Percentiles rank a stretch among this genome's conserved stretches.
These are phyloP conservation scores for Lysiphlebus fabarum DNA, from an alignment of 1,140 invertebrate species.

Conservation along the genomic window DNA sequence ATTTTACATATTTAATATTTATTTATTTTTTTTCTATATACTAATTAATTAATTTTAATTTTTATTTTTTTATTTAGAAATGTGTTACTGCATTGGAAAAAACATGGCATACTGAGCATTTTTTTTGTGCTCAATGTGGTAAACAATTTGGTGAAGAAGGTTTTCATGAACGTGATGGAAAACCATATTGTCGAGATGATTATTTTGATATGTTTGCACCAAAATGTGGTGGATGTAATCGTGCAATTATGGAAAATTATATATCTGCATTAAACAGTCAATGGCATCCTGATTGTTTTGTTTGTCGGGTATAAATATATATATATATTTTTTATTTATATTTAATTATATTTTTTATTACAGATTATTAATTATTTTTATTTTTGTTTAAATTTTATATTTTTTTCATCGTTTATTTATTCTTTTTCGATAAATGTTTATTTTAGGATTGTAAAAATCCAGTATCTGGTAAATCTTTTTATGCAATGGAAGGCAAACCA, in stretches of 20 bases:
- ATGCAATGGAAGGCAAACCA: conserved; percentile 89
- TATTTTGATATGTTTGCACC: conserved; percentile 99
- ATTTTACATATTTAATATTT: not conserved
- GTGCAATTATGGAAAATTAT: conserved; percentile 98
- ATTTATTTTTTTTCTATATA: not conserved
- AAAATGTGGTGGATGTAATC: conserved; percentile 95
- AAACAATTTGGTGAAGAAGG: conserved; percentile 96
- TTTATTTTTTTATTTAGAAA: conserved; percentile 72
- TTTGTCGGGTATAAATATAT: conserved; percentile 86
- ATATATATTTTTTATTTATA: conserved; percentile 6
- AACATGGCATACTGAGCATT: conserved; percentile 99
- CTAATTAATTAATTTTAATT: conserved; percentile 20
- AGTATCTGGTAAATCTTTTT: conserved; percentile 91
- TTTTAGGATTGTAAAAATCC: conserved; percentile 88
- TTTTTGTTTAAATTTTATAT: not conserved
- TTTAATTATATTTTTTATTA: conserved; percentile 12
- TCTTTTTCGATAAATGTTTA: conserved; percentile 24
- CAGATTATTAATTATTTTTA: not conserved
- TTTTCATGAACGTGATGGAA: conserved; percentile 91
- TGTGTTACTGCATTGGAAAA: conserved; percentile 97
- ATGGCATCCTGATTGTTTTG: conserved; percentile 99
- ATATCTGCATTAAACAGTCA: conserved; percentile 96
- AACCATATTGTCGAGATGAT: conserved; percentile 91
- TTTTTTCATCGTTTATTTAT: not conserved
- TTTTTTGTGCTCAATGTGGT: conserved; percentile 97